Evolutionary conservation across 2,888 invertebrate genomes (phyloP).

Genomic region (Rhamphomyia laevipes): DNA sequence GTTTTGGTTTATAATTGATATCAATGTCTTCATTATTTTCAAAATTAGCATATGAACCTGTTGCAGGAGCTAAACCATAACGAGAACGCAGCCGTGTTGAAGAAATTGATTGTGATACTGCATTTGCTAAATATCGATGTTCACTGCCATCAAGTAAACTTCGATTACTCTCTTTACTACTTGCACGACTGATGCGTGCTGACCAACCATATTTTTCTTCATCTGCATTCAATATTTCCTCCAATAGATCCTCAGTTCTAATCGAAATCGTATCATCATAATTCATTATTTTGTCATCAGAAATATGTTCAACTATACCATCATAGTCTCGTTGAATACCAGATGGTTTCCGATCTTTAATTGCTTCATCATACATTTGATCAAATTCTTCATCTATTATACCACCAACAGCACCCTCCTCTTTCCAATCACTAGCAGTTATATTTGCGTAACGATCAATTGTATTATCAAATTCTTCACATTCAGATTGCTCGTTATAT

Average conservation of each 20-base stretch:
- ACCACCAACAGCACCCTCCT: constrained; percentile 29
- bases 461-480: constrained; percentile 24
- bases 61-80: constrained; percentile 29
- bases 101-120: constrained; percentile 24
- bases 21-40: constrained; percentile 24
- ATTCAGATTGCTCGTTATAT: constrained; percentile 34
- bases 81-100: constrained; percentile 29
- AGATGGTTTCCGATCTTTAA: constrained; percentile 32
- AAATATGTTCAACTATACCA: constrained; percentile 24
- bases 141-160: constrained; percentile 26
- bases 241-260: constrained; percentile 7
- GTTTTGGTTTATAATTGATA: constrained; percentile 30
- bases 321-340: constrained; percentile 33
- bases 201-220: neutral
- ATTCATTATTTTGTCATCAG: constrained; percentile 12
- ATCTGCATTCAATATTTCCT: constrained; percentile 10
- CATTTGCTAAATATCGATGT: constrained; percentile 30
- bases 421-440: constrained; percentile 30
- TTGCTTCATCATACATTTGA: constrained; percentile 33
- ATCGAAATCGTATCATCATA: constrained; percentile 1
- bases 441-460: constrained; percentile 28
- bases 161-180: constrained; percentile 19
- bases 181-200: constrained; percentile 14
- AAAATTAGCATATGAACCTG: constrained; percentile 15
- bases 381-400: constrained; percentile 28